These are phyloP conservation scores for Apostichopus californicus DNA, from an alignment of 35 echinoderm and acorn worm genomes.

Conservation along the genomic window DNA sequence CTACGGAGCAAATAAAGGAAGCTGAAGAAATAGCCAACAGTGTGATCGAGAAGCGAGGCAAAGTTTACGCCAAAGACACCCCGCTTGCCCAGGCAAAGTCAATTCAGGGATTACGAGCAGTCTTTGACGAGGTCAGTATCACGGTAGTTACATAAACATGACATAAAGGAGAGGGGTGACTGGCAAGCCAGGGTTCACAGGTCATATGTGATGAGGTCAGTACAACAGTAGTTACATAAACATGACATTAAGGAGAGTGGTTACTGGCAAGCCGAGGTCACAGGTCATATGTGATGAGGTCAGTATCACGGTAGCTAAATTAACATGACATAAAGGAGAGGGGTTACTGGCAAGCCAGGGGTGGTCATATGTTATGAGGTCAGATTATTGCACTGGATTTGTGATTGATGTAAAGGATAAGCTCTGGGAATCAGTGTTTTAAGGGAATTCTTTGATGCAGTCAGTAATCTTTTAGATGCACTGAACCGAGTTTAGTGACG, in stretches of 20 bases:
- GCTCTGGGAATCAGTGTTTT: too few species aligned
- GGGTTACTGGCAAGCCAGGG: slow-evolving; percentile 55
- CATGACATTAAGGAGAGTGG: too few species aligned
- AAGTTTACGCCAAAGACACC: slow-evolving; percentile 82
- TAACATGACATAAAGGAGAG: neutral
- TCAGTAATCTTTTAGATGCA: too few species aligned
- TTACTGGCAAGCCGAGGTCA: too few species aligned
- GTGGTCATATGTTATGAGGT: neutral
- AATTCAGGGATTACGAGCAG: slow-evolving; percentile 94
- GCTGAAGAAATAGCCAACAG: slow-evolving; percentile 91
- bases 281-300: slow-evolving; percentile 83
- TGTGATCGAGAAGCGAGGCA: slow-evolving; percentile 69
- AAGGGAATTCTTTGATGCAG: too few species aligned
- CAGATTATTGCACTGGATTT: too few species aligned
- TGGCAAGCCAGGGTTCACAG: slow-evolving; percentile 79
- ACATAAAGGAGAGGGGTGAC: neutral
- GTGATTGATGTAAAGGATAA: too few species aligned
- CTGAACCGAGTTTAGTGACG: too few species aligned
- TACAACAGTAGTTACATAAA: too few species aligned
- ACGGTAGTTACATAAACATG: neutral
- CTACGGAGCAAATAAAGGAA: slow-evolving; percentile 78
- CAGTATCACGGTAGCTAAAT: neutral
- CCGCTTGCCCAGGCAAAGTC: slow-evolving; percentile 87
- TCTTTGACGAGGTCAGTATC: slow-evolving; percentile 87
- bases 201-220: neutral